Evolutionary conservation across 2,888 invertebrate species (phyloP).

Genomic region (Sarcophaga subvicina): DNA sequence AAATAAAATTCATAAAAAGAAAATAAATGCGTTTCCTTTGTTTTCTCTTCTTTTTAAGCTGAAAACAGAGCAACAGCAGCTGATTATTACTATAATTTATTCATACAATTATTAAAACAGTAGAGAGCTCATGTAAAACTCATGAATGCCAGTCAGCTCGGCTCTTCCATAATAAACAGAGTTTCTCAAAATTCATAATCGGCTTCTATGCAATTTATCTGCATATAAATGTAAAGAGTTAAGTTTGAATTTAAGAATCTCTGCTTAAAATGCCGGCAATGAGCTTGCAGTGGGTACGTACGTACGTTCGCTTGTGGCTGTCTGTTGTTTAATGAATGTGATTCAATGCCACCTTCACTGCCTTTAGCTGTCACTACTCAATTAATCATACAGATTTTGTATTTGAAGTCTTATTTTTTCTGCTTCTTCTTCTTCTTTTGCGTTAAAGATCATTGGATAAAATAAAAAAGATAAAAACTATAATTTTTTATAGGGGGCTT

Average conservation of each 20-base stretch:
- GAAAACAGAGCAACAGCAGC: conserved; percentile 6
- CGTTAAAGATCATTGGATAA: conserved; percentile 42
- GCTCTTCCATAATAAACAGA: conserved; percentile 7
- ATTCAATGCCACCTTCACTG: conserved; percentile 64
- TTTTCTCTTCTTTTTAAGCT: conserved; percentile 1
- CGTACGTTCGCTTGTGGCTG: not conserved
- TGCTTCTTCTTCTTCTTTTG: not conserved
- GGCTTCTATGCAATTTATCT: not conserved
- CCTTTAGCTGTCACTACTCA: conserved; percentile 56
- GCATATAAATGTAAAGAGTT: not conserved
- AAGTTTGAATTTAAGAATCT: not conserved
- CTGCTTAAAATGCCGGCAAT: conserved; percentile 13
- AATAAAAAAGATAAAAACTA: conserved; percentile 34
- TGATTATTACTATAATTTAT: conserved; percentile 42
- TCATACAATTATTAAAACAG: conserved; percentile 30
- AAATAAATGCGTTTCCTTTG: conserved; percentile 36
- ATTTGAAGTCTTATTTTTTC: not conserved
- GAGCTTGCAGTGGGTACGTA: not conserved
- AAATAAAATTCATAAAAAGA: not conserved
- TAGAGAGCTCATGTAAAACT: conserved; percentile 1
- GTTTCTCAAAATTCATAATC: conserved; percentile 8
- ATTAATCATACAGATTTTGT: conserved; percentile 45
- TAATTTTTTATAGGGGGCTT: conserved; percentile 22
- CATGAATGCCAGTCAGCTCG: conserved; percentile 18
- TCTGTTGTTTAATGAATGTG: conserved; percentile 39